phyloP scores from a whole-genome alignment of 1,140 invertebrate genomes.

The Apis florea region DNA sequence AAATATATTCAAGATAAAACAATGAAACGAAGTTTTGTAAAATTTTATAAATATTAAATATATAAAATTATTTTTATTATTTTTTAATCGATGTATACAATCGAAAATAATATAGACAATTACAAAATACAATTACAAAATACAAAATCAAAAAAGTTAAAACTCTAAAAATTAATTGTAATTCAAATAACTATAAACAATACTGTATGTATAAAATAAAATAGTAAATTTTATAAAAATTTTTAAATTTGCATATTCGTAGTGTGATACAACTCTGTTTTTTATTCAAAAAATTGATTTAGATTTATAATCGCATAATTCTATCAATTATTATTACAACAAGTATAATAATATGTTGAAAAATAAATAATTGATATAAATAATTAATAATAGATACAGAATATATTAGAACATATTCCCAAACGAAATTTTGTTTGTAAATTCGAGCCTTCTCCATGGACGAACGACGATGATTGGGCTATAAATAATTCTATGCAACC shows the following conservation, averaged over 20 bases:
- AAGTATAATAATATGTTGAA: too few species aligned
- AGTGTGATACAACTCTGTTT: too few species aligned
- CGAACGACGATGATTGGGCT: slow-evolving; percentile 50
- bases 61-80: not conserved
- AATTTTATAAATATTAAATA: not conserved
- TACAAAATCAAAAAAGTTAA: not conserved
- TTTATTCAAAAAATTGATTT: too few species aligned
- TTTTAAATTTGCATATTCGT: too few species aligned
- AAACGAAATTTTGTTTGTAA: not conserved
- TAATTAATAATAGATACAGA: not conserved
- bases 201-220: not conserved
- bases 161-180: not conserved
- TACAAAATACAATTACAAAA: too few species aligned
- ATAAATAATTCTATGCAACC: slow-evolving; percentile 58
- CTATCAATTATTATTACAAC: too few species aligned
- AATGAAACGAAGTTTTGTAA: not conserved
- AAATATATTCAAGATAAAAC: not conserved
- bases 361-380: not conserved
- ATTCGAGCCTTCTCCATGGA: slow-evolving; percentile 1
- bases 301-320: too few species aligned
- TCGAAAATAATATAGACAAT: not conserved
- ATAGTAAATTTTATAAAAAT: too few species aligned
- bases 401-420: not conserved
- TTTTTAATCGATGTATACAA: not conserved
- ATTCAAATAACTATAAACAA: not conserved